Evolutionary conservation across 2,113 vertebrate genomes (phyloP).

Genomic region (Myodes glareolus): DNA sequence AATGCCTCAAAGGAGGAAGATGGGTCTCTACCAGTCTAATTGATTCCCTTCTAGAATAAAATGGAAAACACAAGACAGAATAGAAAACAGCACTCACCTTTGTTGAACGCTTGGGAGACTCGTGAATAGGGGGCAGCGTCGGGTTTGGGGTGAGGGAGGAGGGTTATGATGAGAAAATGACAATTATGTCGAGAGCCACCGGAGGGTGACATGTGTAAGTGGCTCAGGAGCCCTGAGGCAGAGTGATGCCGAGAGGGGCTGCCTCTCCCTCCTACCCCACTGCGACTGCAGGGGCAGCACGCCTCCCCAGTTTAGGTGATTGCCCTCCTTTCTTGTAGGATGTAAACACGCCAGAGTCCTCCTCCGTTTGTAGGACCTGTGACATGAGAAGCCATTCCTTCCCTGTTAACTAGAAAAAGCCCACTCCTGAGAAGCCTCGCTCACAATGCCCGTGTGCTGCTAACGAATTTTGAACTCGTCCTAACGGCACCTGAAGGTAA

Average conservation of each 20-base stretch:
- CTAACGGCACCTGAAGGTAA: constrained; percentile 65
- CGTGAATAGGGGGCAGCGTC: constrained; percentile 77
- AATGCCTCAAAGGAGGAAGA: constrained; percentile 82
- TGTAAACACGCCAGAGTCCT: constrained; percentile 42
- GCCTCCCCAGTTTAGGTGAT: neutral
- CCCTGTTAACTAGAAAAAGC: constrained; percentile 60
- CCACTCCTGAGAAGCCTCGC: constrained; percentile 32
- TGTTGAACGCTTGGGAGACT: constrained; percentile 76
- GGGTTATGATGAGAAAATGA: constrained; percentile 86
- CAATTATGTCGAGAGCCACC: constrained; percentile 89
- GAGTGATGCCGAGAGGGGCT: constrained; percentile 85
- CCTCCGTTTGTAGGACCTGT: neutral
- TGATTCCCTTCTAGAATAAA: constrained; percentile 86
- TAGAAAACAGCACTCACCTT: constrained; percentile 84
- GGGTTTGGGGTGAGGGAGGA: constrained; percentile 28
- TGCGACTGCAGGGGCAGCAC: neutral
- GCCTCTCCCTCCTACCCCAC: constrained; percentile 61
- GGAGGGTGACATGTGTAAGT: constrained; percentile 81
- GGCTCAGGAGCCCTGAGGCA: constrained; percentile 72
- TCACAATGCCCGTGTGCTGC: constrained; percentile 47
- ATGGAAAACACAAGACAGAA: constrained; percentile 80
- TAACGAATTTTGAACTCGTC: constrained; percentile 79
- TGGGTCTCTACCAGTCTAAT: constrained; percentile 84
- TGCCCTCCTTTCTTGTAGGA: neutral
- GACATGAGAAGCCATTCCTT: constrained; percentile 68